These are phyloP conservation scores for Clarias fuscus DNA, from an alignment of 2,797 vertebrate genomes.

Conservation along the genomic window DNA sequence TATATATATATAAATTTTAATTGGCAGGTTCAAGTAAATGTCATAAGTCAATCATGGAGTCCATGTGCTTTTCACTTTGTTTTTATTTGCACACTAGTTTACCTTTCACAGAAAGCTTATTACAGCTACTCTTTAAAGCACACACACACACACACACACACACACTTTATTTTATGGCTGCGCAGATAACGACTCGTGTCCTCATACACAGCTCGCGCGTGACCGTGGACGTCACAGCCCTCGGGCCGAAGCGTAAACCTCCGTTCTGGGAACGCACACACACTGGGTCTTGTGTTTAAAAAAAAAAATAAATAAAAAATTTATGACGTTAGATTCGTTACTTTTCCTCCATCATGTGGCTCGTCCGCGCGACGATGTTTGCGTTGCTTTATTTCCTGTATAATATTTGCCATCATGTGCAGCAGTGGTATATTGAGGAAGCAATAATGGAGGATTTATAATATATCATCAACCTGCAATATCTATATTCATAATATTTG, in stretches of 20 bases:
- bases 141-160: neutral
- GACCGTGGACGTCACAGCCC: neutral
- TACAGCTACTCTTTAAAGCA: neutral
- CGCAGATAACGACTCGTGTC: neutral
- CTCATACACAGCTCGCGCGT: neutral
- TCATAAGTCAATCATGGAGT: no score
- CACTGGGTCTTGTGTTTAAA: neutral
- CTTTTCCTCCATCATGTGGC: neutral
- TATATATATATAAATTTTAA: no score
- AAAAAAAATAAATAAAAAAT: no score
- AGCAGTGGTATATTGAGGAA: slow-evolving; percentile 1
- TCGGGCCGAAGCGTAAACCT: neutral
- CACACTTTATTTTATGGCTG: slow-evolving; percentile 8
- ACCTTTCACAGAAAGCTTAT: neutral
- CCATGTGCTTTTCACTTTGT: no score
- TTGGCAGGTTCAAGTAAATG: no score
- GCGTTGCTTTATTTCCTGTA: slow-evolving; percentile 27
- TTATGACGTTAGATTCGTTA: neutral
- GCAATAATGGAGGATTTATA: slow-evolving; percentile 9
- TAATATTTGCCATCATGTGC: slow-evolving; percentile 31
- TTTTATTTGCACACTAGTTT: no score
- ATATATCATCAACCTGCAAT: neutral
- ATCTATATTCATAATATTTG: neutral
- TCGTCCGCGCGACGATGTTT: slow-evolving; percentile 14
- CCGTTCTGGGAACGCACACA: neutral